phyloP scores from a whole-genome alignment of 2,113 vertebrate species.

The Desmodus rotundus region DNA sequence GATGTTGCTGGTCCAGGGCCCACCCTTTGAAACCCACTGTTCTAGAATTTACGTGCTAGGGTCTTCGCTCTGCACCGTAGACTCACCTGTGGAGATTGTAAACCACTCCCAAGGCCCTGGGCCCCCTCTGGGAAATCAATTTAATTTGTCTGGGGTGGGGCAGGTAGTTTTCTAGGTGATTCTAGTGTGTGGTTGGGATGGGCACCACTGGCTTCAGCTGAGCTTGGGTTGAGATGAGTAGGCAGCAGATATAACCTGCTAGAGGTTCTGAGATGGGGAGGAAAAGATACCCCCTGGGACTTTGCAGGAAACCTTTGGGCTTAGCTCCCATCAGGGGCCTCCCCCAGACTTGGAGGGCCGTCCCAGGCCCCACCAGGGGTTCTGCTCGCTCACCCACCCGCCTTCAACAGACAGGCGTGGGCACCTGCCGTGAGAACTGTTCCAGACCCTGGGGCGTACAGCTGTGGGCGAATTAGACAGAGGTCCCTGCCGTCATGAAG shows the following conservation, averaged over 20 bases:
- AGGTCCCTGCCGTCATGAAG: not conserved
- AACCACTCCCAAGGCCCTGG: not conserved
- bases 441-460: not conserved
- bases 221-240: rapidly evolving
- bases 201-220: not conserved
- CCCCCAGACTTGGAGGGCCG: not conserved
- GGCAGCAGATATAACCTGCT: not conserved
- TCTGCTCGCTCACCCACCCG: not conserved
- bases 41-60: not conserved
- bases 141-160: not conserved
- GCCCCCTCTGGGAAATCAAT: not conserved
- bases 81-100: not conserved
- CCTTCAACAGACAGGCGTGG: not conserved
- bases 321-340: not conserved
- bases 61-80: not conserved
- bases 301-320: not conserved
- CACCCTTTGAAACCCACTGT: not conserved
- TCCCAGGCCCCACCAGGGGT: rapidly evolving
- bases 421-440: not conserved
- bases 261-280: not conserved
- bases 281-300: no score
- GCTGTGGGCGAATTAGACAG: rapidly evolving
- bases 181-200: no score
- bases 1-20: no score
- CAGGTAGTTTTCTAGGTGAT: not conserved